Conservation (phyloP, 2,888 invertebrate species). For the Aporophyla lueneburgensis region DNA sequence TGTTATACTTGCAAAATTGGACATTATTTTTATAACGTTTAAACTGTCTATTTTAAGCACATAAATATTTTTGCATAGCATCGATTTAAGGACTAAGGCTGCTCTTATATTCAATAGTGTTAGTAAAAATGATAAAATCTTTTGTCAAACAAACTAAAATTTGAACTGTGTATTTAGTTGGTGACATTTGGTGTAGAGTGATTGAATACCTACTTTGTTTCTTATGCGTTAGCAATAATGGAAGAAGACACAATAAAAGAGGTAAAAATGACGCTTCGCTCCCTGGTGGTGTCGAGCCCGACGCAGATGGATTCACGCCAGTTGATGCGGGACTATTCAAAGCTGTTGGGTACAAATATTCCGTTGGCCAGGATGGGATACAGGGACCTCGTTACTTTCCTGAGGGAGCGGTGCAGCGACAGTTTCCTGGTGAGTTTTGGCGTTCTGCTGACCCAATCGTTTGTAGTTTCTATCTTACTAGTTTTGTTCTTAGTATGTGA, state of each 20-base stretch:
- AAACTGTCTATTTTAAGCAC: background rate
- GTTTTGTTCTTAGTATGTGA: background rate
- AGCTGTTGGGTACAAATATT: slow-evolving; percentile 78
- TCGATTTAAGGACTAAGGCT: background rate
- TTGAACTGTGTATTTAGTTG: background rate
- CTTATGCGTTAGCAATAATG: slow-evolving; percentile 68
- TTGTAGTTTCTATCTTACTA: background rate
- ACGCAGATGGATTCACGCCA: slow-evolving; percentile 79
- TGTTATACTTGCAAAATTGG: background rate
- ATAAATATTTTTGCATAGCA: background rate
- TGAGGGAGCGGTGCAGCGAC: slow-evolving; percentile 81
- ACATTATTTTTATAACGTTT: background rate
- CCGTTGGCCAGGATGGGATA: slow-evolving; percentile 80
- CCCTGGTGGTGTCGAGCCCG: slow-evolving; percentile 85
- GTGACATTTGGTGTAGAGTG: background rate
- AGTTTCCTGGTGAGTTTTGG: slow-evolving; percentile 81
- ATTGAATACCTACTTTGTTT: background rate
- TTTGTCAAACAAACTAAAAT: background rate
- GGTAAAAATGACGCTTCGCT: slow-evolving; percentile 80
- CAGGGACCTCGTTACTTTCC: slow-evolving; percentile 77
- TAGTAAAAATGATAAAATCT: background rate
- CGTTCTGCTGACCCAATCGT: background rate
- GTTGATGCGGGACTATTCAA: slow-evolving; percentile 81
- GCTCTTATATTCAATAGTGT: background rate
- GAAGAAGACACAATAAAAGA: slow-evolving; percentile 76